Conservation (phyloP, 2,113 vertebrate species). For the Cottus gobio region DNA sequence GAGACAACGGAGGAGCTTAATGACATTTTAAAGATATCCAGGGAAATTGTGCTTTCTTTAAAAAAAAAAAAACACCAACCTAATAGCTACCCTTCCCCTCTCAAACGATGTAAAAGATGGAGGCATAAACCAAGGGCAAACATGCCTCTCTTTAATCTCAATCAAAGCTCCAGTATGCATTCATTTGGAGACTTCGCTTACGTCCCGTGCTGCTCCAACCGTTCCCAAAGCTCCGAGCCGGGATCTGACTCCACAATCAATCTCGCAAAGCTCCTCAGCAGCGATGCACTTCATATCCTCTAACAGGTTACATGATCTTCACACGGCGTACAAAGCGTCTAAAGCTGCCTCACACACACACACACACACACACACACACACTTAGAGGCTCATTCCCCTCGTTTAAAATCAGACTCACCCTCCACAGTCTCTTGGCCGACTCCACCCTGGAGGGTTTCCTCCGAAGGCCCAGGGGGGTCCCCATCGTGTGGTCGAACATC, state of each 20-base stretch:
- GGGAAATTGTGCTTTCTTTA: conserved; percentile 14
- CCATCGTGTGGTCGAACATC: conserved; percentile 73
- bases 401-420: conserved; percentile 84
- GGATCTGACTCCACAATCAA: background rate
- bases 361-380: conserved; percentile 6
- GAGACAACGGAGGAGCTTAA: conserved; percentile 13
- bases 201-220: background rate
- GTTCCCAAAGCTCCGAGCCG: background rate
- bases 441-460: conserved; percentile 86
- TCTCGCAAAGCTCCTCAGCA: conserved; percentile 12
- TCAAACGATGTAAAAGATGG: conserved; percentile 5
- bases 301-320: conserved; percentile 8
- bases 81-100: background rate
- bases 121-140: background rate
- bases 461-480: conserved; percentile 74
- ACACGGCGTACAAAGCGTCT: conserved; percentile 1
- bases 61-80: conserved; percentile 23
- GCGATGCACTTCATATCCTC: conserved; percentile 26
- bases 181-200: background rate
- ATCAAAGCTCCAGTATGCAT: background rate
- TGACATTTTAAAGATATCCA: conserved; percentile 29
- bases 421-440: conserved; percentile 89
- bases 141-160: background rate
- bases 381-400: background rate
- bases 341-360: conserved; percentile 7